phyloP scores from a whole-genome alignment of 2,888 invertebrate species.

The Panorpa germanica region DNA sequence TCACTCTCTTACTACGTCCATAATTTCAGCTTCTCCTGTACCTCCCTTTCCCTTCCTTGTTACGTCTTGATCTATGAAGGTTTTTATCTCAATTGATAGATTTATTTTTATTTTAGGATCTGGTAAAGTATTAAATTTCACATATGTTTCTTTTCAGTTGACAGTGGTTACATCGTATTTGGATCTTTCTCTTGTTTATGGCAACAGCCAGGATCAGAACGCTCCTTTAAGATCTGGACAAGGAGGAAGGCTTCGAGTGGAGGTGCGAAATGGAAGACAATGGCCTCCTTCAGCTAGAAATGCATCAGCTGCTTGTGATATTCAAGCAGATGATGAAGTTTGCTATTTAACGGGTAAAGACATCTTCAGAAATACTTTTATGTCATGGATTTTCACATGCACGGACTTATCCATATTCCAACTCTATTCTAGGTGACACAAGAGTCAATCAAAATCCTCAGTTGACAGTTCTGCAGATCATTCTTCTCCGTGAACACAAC shows the following conservation, averaged over 20 bases:
- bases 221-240: slow-evolving; percentile 41
- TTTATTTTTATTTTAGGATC: no score
- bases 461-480: slow-evolving; percentile 44
- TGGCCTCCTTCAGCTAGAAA: slow-evolving; percentile 55
- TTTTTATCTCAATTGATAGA: no score
- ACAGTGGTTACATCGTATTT: slow-evolving; percentile 50
- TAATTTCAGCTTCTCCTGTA: no score
- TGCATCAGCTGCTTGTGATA: slow-evolving; percentile 47
- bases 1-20: no score
- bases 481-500: slow-evolving; percentile 55
- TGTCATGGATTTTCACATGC: not conserved
- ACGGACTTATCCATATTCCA: no score
- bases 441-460: slow-evolving; percentile 56
- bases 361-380: not conserved
- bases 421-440: slow-evolving; percentile 42
- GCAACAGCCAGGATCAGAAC: slow-evolving; percentile 45
- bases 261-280: slow-evolving; percentile 40
- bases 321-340: slow-evolving; percentile 39
- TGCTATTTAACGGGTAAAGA: slow-evolving; percentile 56
- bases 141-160: slow-evolving; percentile 34
- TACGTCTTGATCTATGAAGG: no score
- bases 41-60: no score
- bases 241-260: slow-evolving; percentile 44
- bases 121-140: no score
- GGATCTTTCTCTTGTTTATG: slow-evolving; percentile 68